Base-by-base conservation (phyloP, 2,888 invertebrate species). In the Leucophenga maculata region DNA sequence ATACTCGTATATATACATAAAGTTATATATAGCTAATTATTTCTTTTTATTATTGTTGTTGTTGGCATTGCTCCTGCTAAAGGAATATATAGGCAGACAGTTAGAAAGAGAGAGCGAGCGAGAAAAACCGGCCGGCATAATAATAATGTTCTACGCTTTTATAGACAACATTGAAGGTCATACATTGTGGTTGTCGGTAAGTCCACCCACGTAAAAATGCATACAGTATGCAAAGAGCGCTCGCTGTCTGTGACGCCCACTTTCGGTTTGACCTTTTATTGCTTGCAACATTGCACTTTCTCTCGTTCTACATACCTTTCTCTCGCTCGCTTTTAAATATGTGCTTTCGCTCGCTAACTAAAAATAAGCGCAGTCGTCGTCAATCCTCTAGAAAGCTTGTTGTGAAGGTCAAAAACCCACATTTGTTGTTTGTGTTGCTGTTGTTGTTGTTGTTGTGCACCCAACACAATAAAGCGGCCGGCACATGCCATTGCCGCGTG, bases 401-500 rank as follows among this genome's bases (percentile, higher is more conserved):
- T 62, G 65, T 80, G 83, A 80, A 83, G 80, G 80, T 83, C 82
- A 77, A 74, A 76, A 75, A 77, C 72, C 71, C 77, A 74, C 62
- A 62, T n/a, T 62, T 62, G 57, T 13, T 57, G 31, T 22, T 16
- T 18, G 14, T 62, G 13, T 14, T 6, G 22, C 6, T 39, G 39
- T 62, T 62, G 57, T 13, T 57, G 31, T 22, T 16, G 22, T 6
- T 62, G 13, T 14, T 6, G 22, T 4, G 18, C 18, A 26, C 57
- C 11, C 18, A 20, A 1, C 55, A 48, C 55, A 13, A 13, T 20
- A 20, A 18, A 31, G 6, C 22, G 18, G 31, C 54, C 60, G 75
- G 74, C 82, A 83, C 82, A 80, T 80, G 80, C 83, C 74, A 67
- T 65, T 57, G 74, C 82, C 78, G 82, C 83, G 83, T 80, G 80